Evolutionary conservation across 2,113 vertebrate species (phyloP), one percentile per base, ranked within the genome.

Genomic region (Anser brachyrhynchus): DNA sequence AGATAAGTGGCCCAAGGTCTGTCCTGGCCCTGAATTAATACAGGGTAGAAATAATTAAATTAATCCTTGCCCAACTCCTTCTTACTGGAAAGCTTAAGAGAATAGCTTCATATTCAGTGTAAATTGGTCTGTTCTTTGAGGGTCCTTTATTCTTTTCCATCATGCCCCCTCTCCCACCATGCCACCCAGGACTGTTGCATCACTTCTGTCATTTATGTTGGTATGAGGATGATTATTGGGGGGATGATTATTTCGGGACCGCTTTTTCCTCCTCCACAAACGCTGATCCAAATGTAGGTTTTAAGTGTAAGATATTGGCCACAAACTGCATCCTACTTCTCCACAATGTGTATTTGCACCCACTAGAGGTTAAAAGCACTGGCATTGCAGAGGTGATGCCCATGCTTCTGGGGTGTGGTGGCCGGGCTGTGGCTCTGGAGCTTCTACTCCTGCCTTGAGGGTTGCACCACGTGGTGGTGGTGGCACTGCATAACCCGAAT

Each of bases 381-480:
- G 3, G 22, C 22, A 39, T 5, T 46, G 61, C 9, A 75, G 4
- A 44, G 28, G 21, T 28, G 55, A 67, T 21, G 23, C 7, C 7
- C 37, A 2, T 14, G 6, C n/a, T 85, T 72, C 31, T 9, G 67
- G 28, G 46, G 5, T 58, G 37, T 11, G 18, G 37, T n/a, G 28
- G 46, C n/a, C 74, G 75, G 31, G 46, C 17, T 81, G 18, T 31
- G 59, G 10, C 29, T 87, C 71, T 69, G 52, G 41, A 78, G 55
- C 21, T 46, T 49, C 46, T 49, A 4, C 46, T 49, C 46, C 46
- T 49, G n/a, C 46, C 46, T 49, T 18, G 51, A 62, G 23, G 55
- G 39, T 71, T 77, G 21, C 2, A 2, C 69, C 22, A 64, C 1
- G 0, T 0, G 0, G 28, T 4, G 2, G 59, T 0, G 1, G 51